Base-by-base conservation (phyloP, 1,140 invertebrate genomes). In the Hycleus phaleratus region DNA sequence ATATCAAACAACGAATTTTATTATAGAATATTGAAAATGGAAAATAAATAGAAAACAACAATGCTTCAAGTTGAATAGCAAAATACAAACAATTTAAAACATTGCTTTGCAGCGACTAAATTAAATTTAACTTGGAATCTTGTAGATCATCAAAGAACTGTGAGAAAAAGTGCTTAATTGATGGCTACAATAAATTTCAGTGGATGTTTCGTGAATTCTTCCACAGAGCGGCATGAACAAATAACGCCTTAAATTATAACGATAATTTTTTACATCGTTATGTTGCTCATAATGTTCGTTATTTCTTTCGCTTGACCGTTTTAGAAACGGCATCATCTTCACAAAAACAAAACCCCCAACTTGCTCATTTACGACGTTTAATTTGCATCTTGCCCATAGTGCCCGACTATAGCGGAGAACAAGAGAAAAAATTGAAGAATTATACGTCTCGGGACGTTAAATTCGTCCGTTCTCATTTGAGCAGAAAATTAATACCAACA, bases 231-330 rank as follows among this genome's bases (percentile, higher is more conserved):
- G 51, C n/a, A 45, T 53, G 42, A 53, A 53, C 46, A 53, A 53
- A 53, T 53, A 46, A 53, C 12, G 51, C 38, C 38, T 45, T 46
- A 46, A 53, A 53, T 53, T 53, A 53, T 32, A 46, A 26, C 51
- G 51, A 53, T 53, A 53, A 53, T 53, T 53, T 53, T 53, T 53
- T 53, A 53, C 18, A 53, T 45, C 42, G 11, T 53, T 53, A 32
- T 25, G 46, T 45, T 26, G 26, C 25, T 42, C 9, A 45, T 53
- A 53, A 53, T 42, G 51, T 46, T 42, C 10, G 40, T 24, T 44
- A 52, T 52, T 44, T 52, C 45, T 52, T 43, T 43, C 45, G 50
- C 45, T 52, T 26, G 50, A 3, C 45, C 26, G 32, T 26, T 44
- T 44, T 26, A 43, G 45, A 43, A 43, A 26, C 45, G 50, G 44